Conservation (phyloP, 2,113 vertebrate genomes). For the Gobius niger region DNA sequence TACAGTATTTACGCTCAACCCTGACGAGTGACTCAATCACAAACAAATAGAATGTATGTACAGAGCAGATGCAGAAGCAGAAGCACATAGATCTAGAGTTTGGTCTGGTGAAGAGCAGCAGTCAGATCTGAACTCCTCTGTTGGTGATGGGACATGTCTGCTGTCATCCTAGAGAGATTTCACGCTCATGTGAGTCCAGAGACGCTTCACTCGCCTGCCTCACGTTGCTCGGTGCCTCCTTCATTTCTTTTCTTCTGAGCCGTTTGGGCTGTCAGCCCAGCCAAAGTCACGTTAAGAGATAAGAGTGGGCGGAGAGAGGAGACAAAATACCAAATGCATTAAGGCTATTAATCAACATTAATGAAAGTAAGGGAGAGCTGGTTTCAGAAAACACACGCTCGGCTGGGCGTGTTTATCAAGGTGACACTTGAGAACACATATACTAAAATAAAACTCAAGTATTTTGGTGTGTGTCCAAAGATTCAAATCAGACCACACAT, state of each 20-base stretch:
- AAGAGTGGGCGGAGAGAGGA: constrained; percentile 69
- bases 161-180: constrained; percentile 60
- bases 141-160: constrained; percentile 55
- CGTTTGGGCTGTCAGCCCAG: constrained; percentile 67
- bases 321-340: constrained; percentile 70
- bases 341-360: constrained; percentile 75
- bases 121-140: constrained; percentile 29
- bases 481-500: constrained; percentile 57
- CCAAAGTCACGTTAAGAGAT: constrained; percentile 72
- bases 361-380: constrained; percentile 61
- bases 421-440: constrained; percentile 72
- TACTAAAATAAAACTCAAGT: constrained; percentile 53
- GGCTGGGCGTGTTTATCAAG: constrained; percentile 67
- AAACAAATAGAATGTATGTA: constrained; percentile 1
- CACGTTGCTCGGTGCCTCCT: constrained; percentile 50
- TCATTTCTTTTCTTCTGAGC: constrained; percentile 57
- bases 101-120: constrained; percentile 35
- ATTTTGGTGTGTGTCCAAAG: constrained; percentile 65
- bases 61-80: constrained; percentile 1
- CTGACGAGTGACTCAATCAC: background rate
- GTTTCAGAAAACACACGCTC: constrained; percentile 56
- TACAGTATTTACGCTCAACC: background rate
- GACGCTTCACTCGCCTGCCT: constrained; percentile 48
- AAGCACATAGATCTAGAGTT: constrained; percentile 3
- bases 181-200: constrained; percentile 58